Base-by-base conservation (phyloP, 53 echinoderm and acorn worm species). In the Henricia sp. region DNA sequence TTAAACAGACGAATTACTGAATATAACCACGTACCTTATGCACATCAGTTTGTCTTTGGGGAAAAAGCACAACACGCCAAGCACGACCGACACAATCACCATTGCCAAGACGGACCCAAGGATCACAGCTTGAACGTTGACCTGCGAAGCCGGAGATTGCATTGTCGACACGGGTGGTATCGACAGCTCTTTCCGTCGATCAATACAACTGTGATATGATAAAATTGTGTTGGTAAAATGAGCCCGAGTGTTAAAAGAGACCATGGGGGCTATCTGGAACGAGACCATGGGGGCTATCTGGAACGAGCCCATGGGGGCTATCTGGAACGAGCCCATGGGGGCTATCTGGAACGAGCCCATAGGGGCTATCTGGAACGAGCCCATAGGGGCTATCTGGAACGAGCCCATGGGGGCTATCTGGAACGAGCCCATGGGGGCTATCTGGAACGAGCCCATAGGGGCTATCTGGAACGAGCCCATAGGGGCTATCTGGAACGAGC, bases 31-130 rank as follows among this genome's bases (percentile, higher is more conserved):
- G n/a, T n/a, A n/a, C n/a, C 67, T n/a, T 20, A 8, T 38, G 39
- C 67, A 67, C 67, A 28, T 28, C 62, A 67, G 23, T 2, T 20
- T 67, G 39, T 39, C 39, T 39, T 67, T 67, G 13, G 67, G 67
- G 39, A 37, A 67, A n/a, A 67, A 78, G 21, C 60, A 59, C 35
- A 33, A n/a, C 1, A 50, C 40, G 25, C n/a, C 60, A 42, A 60
- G 41, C 21, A 38, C 17, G 5, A 37, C 78, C 39, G 27, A 2
- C 0, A 78, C 41, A 1, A 39, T 1, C 5, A 39, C 23, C 20
- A 58, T 40, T 6, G 27, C 40, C 19, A 67, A 40, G 10, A 38
- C 39, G 17, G 12, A 20, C 8, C 67, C 67, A n/a, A 67, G 0
- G 12, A 38, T 19, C 67, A 67, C 1, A 26, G 67, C 67, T 39